Evolutionary conservation across 2,113 vertebrate genomes (phyloP), one percentile per base, ranked within the genome.

Genomic region (Gorsachius goisagi): DNA sequence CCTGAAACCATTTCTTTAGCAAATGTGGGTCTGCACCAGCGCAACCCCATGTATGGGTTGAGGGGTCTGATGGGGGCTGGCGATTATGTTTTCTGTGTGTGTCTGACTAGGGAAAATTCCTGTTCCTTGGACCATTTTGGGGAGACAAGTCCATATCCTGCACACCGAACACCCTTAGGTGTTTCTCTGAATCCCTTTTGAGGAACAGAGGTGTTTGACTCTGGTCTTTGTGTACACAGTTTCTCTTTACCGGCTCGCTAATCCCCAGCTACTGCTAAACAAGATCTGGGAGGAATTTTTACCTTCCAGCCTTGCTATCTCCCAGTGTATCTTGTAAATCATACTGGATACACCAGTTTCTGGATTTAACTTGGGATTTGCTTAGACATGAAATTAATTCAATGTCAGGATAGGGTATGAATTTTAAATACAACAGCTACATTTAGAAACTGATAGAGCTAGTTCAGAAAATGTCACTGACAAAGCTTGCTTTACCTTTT

Each of bases 201-300:
- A 89, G 66, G 47, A 93, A 37, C 27, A 30, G 64, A 78, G 56
- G 15, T 71, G 53, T 67, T 93, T 71, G 44, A 19, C 58, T 76
- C 76, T 82, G 59, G 75, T 93, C 76, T 64, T 67, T 45, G 44
- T 21, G 2, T 41, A 2, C 35, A 68, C 20, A 1, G 6, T 78
- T 71, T 72, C 87, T 93, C 39, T 16, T 87, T 59, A 30, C 39
- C 20, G 24, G 3, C 8, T 89, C 26, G 45, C 62, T 94, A 68
- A 87, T 91, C 87, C 78, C 49, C 73, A 56, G 69, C 77, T 87
- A 89, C 72, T 87, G 30, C 93, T 86, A 17, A 94, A 82, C 69
- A 89, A 75, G 53, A 79, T 56, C 52, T 11, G 52, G 87, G 41
- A 71, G 56, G 80, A 92, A 75, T 63, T 89, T 95, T 89, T 84